Conservation (phyloP, 2,797 vertebrate species). For the Gadopsis marmoratus region DNA sequence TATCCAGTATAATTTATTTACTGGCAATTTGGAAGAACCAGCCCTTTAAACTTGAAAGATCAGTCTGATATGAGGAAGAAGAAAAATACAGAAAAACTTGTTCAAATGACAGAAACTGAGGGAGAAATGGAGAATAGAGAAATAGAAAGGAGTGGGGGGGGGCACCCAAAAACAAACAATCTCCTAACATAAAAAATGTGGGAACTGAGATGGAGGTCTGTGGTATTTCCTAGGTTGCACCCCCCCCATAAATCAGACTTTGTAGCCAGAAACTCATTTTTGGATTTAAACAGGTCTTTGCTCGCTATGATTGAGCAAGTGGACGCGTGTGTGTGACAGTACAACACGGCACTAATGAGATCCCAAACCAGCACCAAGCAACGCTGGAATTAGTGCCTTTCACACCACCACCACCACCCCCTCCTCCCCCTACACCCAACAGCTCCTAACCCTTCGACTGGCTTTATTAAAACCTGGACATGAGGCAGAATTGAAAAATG, state of each 20-base stretch:
- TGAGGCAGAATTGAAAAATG: conserved; percentile 78
- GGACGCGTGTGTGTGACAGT: conserved; percentile 80
- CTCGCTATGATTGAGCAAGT: conserved; percentile 82
- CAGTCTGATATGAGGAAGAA: neutral
- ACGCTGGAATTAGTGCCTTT: conserved; percentile 74
- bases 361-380: conserved; percentile 70
- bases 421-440: conserved; percentile 35
- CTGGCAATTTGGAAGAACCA: neutral
- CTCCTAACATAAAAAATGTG: conserved; percentile 80
- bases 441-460: conserved; percentile 57
- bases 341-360: conserved; percentile 85
- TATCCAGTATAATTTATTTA: neutral
- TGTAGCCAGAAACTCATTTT: conserved; percentile 84
- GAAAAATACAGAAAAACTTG: conserved; percentile 11
- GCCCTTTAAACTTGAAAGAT: neutral
- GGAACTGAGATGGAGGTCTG: conserved; percentile 73
- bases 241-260: conserved; percentile 78
- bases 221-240: conserved; percentile 84
- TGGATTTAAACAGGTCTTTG: conserved; percentile 83
- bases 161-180: conserved; percentile 68
- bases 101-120: conserved; percentile 13
- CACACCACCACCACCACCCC: conserved; percentile 30
- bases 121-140: conserved; percentile 49
- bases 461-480: conserved; percentile 83
- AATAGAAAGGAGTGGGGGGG: conserved; percentile 81